Evolutionary conservation across 2,113 vertebrate species (phyloP), one percentile per base, ranked within the genome.

Genomic region (Marcusenius ussheri): DNA sequence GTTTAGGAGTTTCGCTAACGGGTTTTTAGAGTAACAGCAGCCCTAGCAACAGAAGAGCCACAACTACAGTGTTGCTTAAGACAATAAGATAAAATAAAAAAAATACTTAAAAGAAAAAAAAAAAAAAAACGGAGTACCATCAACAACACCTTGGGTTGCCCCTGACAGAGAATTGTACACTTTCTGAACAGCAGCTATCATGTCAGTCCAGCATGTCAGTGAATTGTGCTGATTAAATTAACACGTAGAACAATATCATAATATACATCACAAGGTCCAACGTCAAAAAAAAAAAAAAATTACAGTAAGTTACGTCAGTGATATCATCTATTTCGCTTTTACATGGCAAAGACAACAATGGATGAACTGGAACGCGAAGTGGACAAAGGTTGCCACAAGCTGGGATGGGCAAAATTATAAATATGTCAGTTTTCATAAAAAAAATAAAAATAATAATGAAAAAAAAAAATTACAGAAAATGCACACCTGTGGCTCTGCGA

Each of bases 201-300:
- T 97, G 96, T 99, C 97, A 98, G 98, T 99, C 98, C 98, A 99
- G 98, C 98, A 99, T 99, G 98, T 99, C 98, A 98, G 98, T 99
- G 98, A 99, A 98, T 98, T 99, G 98, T 99, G 98, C 98, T 97
- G 97, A 99, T 98, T 99, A 99, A 99, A 99, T 99, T 98, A 99
- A 99, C 97, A 98, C 96, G 97, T 96, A 98, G 95, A 97, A 98
- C 96, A 98, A 97, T 96, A 96, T 97, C 97, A 98, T 97, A 97
- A 98, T 98, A 97, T 97, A 99, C 98, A 98, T 98, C 96, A 98
- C 97, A 97, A 89, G 96, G 96, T 97, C 97, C 96, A 98, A 97
- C 95, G 96, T 97, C 92, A 92, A 77, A 15, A 74, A 80, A 42
- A 77, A 50, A 50, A 46, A 45, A 94, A 95, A 97, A 97, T 97